Conservation (phyloP, 2,113 vertebrate species). For the Chaetorhynchus papuensis region DNA sequence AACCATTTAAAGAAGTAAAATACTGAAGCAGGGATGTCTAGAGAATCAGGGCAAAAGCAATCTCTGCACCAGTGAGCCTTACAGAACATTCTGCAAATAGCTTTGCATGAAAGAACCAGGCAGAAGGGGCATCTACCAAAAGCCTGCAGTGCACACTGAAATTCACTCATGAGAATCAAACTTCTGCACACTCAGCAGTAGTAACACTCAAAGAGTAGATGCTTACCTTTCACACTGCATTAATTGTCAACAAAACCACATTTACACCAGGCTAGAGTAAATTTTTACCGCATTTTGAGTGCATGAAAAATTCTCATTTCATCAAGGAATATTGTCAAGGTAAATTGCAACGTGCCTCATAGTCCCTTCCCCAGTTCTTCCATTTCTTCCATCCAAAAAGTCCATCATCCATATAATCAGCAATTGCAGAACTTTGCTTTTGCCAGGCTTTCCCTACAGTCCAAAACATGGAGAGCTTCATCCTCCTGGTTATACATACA, state of each 20-base stretch:
- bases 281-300: neutral
- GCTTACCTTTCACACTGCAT: neutral
- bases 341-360: neutral
- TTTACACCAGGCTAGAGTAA: neutral
- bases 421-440: neutral
- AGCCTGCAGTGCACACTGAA: neutral
- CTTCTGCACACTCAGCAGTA: neutral
- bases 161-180: neutral
- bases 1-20: neutral
- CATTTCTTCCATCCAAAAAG: neutral
- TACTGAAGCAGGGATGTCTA: neutral
- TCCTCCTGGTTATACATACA: neutral
- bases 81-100: neutral
- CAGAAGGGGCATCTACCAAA: neutral
- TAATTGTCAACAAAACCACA: neutral
- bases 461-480: neutral
- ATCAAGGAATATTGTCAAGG: neutral
- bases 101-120: neutral
- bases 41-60: neutral
- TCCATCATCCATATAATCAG: neutral
- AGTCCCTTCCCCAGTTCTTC: neutral
- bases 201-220: neutral
- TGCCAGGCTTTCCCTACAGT: neutral
- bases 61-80: neutral
- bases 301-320: neutral